These are phyloP conservation scores for Trachelus stipa DNA, from an alignment of 2,888 invertebrate genomes.

Conservation along the genomic window DNA sequence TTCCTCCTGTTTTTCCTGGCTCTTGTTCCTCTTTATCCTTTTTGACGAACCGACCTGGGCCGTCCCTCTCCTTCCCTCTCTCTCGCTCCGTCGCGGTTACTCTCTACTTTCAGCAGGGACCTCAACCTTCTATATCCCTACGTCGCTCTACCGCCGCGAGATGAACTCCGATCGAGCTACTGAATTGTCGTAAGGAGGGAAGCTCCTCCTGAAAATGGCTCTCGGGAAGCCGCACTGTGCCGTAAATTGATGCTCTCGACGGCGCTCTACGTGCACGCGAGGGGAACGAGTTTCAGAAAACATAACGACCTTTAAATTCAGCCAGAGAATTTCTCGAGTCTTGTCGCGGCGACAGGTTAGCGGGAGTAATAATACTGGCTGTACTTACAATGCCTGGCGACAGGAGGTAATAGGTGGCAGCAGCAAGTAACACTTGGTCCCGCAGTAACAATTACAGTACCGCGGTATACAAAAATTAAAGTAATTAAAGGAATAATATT, in stretches of 20 bases:
- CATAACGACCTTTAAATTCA: conserved; percentile 38
- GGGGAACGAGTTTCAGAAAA: conserved; percentile 15
- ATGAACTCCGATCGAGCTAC: conserved; percentile 5
- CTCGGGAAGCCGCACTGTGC: conserved; percentile 1
- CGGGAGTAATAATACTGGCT: neutral
- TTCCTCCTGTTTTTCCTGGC: neutral
- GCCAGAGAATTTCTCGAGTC: conserved; percentile 33
- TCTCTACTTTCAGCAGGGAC: neutral
- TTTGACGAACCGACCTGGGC: conserved; percentile 10
- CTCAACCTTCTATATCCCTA: neutral
- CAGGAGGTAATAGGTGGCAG: neutral
- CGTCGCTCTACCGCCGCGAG: neutral
- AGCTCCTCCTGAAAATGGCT: conserved; percentile 12
- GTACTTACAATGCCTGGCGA: neutral
- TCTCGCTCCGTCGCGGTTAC: neutral
- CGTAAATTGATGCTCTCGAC: conserved; percentile 26
- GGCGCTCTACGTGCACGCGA: conserved; percentile 12
- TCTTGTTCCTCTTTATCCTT: neutral
- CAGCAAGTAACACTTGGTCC: neutral
- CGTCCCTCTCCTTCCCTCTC: neutral
- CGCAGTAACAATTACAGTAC: neutral
- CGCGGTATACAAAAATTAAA: neutral
- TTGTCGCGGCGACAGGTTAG: neutral
- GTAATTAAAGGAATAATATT: conserved; percentile 6
- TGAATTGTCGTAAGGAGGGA: conserved; percentile 3